Evolutionary conservation across 2,888 invertebrate genomes (phyloP), one percentile per base, ranked within the genome.

Genomic region (Nebria brevicollis): DNA sequence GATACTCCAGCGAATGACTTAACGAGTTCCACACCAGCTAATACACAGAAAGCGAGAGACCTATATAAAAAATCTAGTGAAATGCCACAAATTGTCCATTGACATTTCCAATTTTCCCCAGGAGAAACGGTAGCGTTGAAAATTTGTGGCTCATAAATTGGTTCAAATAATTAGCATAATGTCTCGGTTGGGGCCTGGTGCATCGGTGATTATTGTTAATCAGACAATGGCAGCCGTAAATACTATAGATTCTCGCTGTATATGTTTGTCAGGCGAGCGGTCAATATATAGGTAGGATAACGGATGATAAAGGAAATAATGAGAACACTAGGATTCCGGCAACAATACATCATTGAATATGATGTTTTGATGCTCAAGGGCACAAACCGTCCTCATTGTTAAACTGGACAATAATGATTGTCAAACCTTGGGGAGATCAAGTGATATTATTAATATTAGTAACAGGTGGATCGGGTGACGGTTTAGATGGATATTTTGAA

Each of bases 71-170:
- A 34, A 42, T 78, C 54, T 73, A 15, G 64, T 73, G 41, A 78
- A 78, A 78, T 78, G 78, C 78, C 75, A 80, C 80, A 80, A 80
- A 80, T 80, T 66, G 75, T 75, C 75, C 75, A 80, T 75, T 80
- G 80, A 80, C 80, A 80, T 80, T 80, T 80, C 54, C 70, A 75
- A 75, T 80, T 54, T 80, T 75, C 75, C 70, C 75, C 80, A 15
- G 41, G 80, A 75, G 80, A 75, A 70, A 13, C 7, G 54, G 11
- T 66, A 10, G 68, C 68, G 68, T 66, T 43, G 66, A 80, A 80
- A 75, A 80, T 80, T 80, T 75, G 80, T 75, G 75, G 75, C 72
- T 54, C 75, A 80, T 80, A 80, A 80, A 80, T 80, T 66, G 80
- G 80, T 72, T 6, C 72, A 70, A 80, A 80, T 80, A 74, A 80